These are phyloP conservation scores for Agrochola litura DNA, from an alignment of 2,888 invertebrate species.

Conservation along the genomic window DNA sequence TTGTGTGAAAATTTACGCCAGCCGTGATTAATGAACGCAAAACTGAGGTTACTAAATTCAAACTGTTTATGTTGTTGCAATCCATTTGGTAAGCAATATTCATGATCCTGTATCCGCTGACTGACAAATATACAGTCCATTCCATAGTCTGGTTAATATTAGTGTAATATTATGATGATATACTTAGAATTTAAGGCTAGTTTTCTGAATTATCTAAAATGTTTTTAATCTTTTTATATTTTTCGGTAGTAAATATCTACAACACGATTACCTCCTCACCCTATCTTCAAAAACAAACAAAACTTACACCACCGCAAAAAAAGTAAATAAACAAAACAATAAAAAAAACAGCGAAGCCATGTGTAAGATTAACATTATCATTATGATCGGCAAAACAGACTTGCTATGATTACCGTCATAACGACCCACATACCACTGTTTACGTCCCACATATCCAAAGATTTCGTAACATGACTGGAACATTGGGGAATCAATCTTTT, in stretches of 20 bases:
- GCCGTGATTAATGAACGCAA: slow-evolving; percentile 55
- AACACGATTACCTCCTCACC: background rate
- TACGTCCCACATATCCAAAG: slow-evolving; percentile 79
- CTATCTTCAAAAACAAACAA: background rate
- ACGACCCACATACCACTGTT: slow-evolving; percentile 83
- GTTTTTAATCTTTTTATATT: background rate
- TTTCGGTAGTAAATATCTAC: background rate
- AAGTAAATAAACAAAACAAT: slow-evolving; percentile 58
- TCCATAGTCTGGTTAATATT: background rate
- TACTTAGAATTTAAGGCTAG: background rate
- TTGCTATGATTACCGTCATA: slow-evolving; percentile 68
- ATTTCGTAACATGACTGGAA: slow-evolving; percentile 73
- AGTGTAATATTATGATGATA: background rate
- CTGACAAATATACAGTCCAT: slow-evolving; percentile 21
- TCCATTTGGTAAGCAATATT: slow-evolving; percentile 46
- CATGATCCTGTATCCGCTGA: slow-evolving; percentile 36
- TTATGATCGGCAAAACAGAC: slow-evolving; percentile 76
- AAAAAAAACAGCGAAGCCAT: slow-evolving; percentile 33
- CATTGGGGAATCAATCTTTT: slow-evolving; percentile 54
- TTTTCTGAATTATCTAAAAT: background rate
- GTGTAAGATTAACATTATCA: slow-evolving; percentile 68
- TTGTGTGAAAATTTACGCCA: slow-evolving; percentile 22
- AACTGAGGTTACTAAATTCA: slow-evolving; percentile 36
- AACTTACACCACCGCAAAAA: slow-evolving; percentile 15
- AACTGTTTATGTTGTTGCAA: slow-evolving; percentile 37